Percentiles rank a stretch among this genome's conserved stretches.
phyloP scores from a whole-genome alignment of 2,113 vertebrate genomes.

The Datnioides undecimradiatus region DNA sequence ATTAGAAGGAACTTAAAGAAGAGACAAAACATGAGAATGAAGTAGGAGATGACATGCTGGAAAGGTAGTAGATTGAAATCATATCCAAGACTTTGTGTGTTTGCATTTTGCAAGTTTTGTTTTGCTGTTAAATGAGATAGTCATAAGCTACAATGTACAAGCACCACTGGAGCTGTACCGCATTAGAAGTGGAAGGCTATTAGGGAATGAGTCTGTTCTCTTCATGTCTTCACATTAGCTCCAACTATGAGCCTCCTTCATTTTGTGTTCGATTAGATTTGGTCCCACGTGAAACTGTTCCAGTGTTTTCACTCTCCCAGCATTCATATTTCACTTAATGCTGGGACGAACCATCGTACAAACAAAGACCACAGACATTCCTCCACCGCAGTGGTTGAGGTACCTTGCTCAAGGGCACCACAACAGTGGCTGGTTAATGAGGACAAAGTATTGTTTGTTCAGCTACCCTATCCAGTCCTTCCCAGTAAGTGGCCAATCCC shows the following conservation, averaged over 20 bases:
- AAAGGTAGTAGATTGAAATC: neutral
- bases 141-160: neutral
- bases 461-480: neutral
- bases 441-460: neutral
- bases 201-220: neutral
- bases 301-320: neutral
- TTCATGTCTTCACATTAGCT: neutral
- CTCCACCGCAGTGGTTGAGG: neutral
- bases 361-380: constrained; percentile 1
- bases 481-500: neutral
- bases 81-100: neutral
- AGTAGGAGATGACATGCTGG: neutral
- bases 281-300: neutral
- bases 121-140: neutral
- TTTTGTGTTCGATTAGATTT: constrained; percentile 23
- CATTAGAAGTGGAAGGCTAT: neutral
- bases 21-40: neutral
- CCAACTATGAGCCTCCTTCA: constrained; percentile 4
- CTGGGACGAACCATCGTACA: neutral
- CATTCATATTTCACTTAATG: neutral
- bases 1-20: neutral
- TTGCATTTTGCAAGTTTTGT: neutral
- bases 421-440: constrained; percentile 22
- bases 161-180: neutral
- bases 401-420: constrained; percentile 23